Evolutionary conservation across 2,888 invertebrate genomes (phyloP).

Genomic region (Bibio marci): DNA sequence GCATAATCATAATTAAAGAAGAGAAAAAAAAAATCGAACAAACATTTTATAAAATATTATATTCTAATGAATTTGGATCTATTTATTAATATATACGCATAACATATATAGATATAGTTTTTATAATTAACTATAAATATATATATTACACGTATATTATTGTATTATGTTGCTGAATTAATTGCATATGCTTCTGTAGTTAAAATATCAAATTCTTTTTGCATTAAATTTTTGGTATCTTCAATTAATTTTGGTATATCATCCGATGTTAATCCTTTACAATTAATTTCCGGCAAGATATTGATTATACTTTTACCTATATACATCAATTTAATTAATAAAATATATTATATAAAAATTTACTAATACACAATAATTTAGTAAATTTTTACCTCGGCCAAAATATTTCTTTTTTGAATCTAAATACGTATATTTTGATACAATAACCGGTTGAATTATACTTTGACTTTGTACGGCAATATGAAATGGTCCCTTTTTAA

Average conservation of each 20-base stretch:
- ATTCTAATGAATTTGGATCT: no score
- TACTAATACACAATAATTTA: conserved; percentile 1
- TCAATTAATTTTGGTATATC: conserved; percentile 47
- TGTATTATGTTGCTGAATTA: not conserved
- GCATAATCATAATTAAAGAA: no score
- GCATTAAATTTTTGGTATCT: conserved; percentile 47
- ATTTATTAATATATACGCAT: no score
- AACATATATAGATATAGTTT: no score
- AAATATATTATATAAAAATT: conserved; percentile 1
- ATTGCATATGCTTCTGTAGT: conserved; percentile 25
- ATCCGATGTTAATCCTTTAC: conserved; percentile 41
- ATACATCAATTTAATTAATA: conserved; percentile 9
- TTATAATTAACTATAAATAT: no score
- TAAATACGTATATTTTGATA: conserved; percentile 66
- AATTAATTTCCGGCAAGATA: conserved; percentile 55
- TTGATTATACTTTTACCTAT: conserved; percentile 50
- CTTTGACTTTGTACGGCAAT: conserved; percentile 70
- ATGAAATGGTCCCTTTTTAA: conserved; percentile 94
- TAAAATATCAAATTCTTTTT: conserved; percentile 37
- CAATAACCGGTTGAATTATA: conserved; percentile 77
- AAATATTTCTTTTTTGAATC: conserved; percentile 43
- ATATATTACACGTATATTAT: no score
- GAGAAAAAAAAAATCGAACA: no score
- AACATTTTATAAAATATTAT: no score
- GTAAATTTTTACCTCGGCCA: conserved; percentile 44